phyloP scores from a whole-genome alignment of 2,888 invertebrate genomes.

The Tipula helvola region DNA sequence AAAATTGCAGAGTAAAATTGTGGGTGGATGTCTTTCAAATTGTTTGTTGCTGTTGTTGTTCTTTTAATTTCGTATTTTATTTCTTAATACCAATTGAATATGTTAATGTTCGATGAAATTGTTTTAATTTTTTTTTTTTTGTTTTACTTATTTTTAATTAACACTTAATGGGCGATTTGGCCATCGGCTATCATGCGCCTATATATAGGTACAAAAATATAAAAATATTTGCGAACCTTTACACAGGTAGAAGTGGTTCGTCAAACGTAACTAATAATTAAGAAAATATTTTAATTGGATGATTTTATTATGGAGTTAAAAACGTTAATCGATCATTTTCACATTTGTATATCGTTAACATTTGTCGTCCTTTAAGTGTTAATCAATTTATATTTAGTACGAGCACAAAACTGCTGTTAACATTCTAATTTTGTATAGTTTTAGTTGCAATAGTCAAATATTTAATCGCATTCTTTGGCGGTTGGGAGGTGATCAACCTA shows the following conservation, averaged over 20 bases:
- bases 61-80: background rate
- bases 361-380: background rate
- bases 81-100: conserved; percentile 4
- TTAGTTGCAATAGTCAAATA: background rate
- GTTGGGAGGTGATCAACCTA: background rate
- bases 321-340: background rate
- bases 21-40: conserved; percentile 4
- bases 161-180: background rate
- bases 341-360: background rate
- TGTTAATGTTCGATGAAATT: background rate
- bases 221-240: too few species aligned
- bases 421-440: background rate
- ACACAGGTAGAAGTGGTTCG: too few species aligned
- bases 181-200: background rate
- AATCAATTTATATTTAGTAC: background rate
- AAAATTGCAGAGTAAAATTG: background rate
- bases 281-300: too few species aligned
- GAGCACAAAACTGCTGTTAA: background rate
- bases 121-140: too few species aligned
- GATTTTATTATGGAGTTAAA: too few species aligned
- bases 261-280: too few species aligned
- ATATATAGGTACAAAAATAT: background rate
- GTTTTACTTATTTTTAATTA: background rate
- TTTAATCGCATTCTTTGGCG: background rate
- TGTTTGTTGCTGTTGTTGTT: background rate